These are phyloP conservation scores for Gulo gulo DNA, from an alignment of 2,113 vertebrate species.

Conservation along the genomic window DNA sequence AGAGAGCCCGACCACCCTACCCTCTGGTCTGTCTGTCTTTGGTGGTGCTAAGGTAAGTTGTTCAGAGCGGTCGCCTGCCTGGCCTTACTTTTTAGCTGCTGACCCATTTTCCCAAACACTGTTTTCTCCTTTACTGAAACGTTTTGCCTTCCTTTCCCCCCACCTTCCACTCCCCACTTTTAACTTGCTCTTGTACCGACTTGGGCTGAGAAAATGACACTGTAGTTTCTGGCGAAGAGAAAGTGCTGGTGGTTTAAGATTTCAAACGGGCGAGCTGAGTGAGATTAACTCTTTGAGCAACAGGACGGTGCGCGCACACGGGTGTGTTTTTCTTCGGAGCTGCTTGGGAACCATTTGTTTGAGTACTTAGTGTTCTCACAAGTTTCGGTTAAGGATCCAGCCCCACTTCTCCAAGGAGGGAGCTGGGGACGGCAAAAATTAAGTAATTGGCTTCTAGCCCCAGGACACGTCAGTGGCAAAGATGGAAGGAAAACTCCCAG, in stretches of 20 bases:
- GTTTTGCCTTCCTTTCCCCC: neutral
- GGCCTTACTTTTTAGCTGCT: neutral
- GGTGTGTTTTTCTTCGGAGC: neutral
- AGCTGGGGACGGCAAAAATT: neutral
- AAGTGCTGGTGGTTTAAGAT: neutral
- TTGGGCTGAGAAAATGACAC: conserved; percentile 55
- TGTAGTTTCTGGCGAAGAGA: neutral
- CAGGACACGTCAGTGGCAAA: neutral
- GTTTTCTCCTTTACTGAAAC: neutral
- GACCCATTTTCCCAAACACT: conserved; percentile 49
- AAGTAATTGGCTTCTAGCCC: conserved; percentile 33
- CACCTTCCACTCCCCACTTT: neutral
- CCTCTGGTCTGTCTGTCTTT: neutral
- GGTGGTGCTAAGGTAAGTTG: conserved; percentile 76
- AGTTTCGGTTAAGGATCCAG: neutral
- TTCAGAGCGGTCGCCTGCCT: neutral
- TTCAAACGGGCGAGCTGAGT: neutral
- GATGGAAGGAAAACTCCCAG: conserved; percentile 31
- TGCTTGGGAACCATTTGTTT: neutral
- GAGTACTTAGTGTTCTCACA: neutral
- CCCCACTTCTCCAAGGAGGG: neutral
- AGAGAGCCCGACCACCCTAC: conserved; percentile 4
- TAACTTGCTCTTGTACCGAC: neutral
- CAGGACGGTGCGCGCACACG: neutral
- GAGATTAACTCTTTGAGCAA: conserved; percentile 41